Evolutionary conservation across 2,797 vertebrate species (phyloP).

Genomic region (Mormyrops attenuatus): DNA sequence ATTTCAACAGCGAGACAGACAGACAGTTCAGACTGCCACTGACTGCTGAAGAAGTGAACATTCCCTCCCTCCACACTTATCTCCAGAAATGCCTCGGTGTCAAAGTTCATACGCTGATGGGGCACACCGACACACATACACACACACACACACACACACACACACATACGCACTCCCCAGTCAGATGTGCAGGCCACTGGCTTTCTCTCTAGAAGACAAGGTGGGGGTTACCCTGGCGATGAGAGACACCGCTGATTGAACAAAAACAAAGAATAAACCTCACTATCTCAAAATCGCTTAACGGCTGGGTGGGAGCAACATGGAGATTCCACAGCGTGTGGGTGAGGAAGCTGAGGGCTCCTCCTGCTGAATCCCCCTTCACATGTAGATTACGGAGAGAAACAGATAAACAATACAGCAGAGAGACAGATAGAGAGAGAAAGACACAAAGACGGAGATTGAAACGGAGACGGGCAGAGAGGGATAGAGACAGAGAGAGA

Average conservation of each 20-base stretch:
- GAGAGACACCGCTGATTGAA: constrained; percentile 28
- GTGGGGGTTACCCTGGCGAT: constrained; percentile 12
- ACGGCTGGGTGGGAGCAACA: constrained; percentile 4
- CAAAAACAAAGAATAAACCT: constrained; percentile 17
- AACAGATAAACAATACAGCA: constrained; percentile 28
- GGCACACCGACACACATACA: background rate
- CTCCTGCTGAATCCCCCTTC: background rate
- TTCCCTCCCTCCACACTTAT: constrained; percentile 53
- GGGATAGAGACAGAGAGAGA: background rate
- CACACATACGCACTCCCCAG: background rate
- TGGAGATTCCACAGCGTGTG: background rate
- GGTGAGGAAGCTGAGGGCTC: constrained; percentile 44
- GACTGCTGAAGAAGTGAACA: constrained; percentile 46
- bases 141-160: background rate
- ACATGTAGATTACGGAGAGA: constrained; percentile 39
- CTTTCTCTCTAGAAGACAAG: background rate
- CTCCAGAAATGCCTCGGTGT: constrained; percentile 52
- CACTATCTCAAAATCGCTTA: constrained; percentile 12
- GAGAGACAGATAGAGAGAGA: background rate
- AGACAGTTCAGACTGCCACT: constrained; percentile 37
- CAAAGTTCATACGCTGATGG: constrained; percentile 49
- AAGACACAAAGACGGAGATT: background rate
- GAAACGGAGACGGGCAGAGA: background rate
- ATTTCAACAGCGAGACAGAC: constrained; percentile 32
- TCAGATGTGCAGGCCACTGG: background rate